Evolutionary conservation across 2,888 invertebrate genomes (phyloP), one percentile per base, ranked within the genome.

Genomic region (Maniola hyperantus): DNA sequence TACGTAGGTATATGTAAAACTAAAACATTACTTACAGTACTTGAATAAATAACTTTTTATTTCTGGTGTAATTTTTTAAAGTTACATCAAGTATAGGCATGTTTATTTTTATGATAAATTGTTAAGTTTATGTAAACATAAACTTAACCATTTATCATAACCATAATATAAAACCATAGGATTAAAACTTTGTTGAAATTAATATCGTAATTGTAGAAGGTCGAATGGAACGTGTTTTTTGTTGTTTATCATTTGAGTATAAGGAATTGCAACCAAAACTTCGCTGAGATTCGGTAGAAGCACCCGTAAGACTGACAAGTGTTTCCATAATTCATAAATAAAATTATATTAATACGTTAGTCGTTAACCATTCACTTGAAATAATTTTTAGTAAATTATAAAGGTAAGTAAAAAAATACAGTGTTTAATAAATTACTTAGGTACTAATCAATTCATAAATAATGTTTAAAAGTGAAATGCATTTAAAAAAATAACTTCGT

Each of bases 211-310:
- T 15, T 34, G 34, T 36, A 54, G 33, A 55, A 55, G 55, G 55
- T 55, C 36, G 15, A 18, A n/a, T 15, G 26, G 34, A 15, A 57
- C 39, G 57, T 42, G 39, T 42, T 11, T 42, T 57, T 42, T 57
- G 39, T 20, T 18, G 39, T 42, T 6, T 20, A 57, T 11, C 55
- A 39, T 55, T 36, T 15, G 11, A 55, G 10, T 18, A 18, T 39
- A 42, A 57, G 20, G 36, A 42, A 42, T 20, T 20, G 18, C 42
- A 42, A 15, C 20, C 57, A 57, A 57, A 57, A 57, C 11, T 20
- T 42, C 20, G 20, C 20, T 42, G 42, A 57, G 39, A 42, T 57
- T 57, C 20, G 20, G 42, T 13, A 18, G 20, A 0, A 18, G 15
- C 57, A 42, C 18, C 39, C 57, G 57, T 6, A 18, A 42, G 18